Percentiles rank a stretch among this genome's conserved stretches.
phyloP scores from a whole-genome alignment of 1,140 invertebrate species.

The Ditylenchus dipsaci region DNA sequence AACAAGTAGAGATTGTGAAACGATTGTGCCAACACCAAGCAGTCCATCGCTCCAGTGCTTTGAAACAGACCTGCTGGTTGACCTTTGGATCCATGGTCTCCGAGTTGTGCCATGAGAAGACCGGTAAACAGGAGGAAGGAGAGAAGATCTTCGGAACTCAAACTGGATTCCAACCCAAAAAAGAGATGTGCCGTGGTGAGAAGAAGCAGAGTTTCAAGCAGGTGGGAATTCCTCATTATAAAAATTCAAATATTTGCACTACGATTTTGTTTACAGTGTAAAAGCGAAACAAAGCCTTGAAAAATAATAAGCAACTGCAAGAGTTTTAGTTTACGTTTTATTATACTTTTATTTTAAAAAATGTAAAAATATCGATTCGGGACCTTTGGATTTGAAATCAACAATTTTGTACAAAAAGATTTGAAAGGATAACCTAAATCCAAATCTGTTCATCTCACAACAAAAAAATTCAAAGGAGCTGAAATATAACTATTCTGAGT shows the following conservation, averaged over 20 bases:
- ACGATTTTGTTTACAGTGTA: no score
- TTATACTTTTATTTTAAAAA: no score
- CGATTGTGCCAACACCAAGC: slow-evolving; percentile 24
- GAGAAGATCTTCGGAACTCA: slow-evolving; percentile 6
- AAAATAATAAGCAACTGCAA: no score
- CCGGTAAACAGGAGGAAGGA: slow-evolving; percentile 15
- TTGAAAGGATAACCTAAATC: no score
- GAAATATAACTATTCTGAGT: no score
- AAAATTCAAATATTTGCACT: no score
- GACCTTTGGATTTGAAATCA: no score
- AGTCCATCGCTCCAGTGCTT: slow-evolving; percentile 1
- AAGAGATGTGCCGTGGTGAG: slow-evolving; percentile 30
- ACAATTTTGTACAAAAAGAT: no score
- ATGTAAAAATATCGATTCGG: no score
- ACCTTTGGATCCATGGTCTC: slow-evolving; percentile 33
- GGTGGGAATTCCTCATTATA: neutral
- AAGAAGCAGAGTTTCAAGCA: slow-evolving; percentile 39
- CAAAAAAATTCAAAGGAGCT: no score
- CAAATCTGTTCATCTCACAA: neutral
- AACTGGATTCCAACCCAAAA: slow-evolving; percentile 10
- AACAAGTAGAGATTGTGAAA: neutral
- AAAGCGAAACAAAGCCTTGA: no score
- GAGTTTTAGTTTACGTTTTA: no score
- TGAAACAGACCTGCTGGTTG: slow-evolving; percentile 37
- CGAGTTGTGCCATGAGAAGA: slow-evolving; percentile 31